These are phyloP conservation scores for Eilema griseolum DNA, from an alignment of 2,888 invertebrate species.

Conservation along the genomic window DNA sequence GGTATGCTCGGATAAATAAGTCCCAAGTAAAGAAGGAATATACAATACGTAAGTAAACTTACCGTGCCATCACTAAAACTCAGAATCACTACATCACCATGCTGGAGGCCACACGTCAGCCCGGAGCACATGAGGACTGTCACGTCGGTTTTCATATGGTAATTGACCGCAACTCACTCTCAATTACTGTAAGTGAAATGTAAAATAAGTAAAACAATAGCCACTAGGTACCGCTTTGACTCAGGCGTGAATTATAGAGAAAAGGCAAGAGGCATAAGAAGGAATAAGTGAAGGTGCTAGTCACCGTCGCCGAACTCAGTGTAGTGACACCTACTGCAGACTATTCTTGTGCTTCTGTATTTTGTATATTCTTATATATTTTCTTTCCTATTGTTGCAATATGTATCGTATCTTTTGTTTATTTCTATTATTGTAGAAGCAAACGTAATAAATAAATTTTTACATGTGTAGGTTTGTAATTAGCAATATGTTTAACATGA, in stretches of 20 bases:
- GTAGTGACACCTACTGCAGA: too few relatives aligned
- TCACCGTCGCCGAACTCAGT: too few relatives aligned
- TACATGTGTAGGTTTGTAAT: too few relatives aligned
- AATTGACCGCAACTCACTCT: conserved; percentile 11
- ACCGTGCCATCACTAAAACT: conserved; percentile 69
- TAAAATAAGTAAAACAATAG: neutral
- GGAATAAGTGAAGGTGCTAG: too few relatives aligned
- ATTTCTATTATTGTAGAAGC: too few relatives aligned
- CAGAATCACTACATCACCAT: conserved; percentile 64
- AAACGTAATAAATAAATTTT: too few relatives aligned
- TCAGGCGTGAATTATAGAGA: neutral
- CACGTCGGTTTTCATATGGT: conserved; percentile 28
- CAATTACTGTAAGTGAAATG: conserved; percentile 13
- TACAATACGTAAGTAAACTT: conserved; percentile 22
- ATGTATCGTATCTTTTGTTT: too few relatives aligned
- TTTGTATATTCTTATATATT: too few relatives aligned
- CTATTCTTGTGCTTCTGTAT: too few relatives aligned
- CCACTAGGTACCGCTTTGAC: neutral
- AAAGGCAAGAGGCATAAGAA: too few relatives aligned
- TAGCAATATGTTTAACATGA: too few relatives aligned
- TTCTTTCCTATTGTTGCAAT: too few relatives aligned
- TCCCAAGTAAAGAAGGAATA: neutral
- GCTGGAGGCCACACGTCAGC: conserved; percentile 58
- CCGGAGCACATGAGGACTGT: conserved; percentile 53
- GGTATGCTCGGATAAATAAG: neutral